phyloP scores from a whole-genome alignment of 53 echinoderm and acorn worm species.

The Mesocentrotus franciscanus region DNA sequence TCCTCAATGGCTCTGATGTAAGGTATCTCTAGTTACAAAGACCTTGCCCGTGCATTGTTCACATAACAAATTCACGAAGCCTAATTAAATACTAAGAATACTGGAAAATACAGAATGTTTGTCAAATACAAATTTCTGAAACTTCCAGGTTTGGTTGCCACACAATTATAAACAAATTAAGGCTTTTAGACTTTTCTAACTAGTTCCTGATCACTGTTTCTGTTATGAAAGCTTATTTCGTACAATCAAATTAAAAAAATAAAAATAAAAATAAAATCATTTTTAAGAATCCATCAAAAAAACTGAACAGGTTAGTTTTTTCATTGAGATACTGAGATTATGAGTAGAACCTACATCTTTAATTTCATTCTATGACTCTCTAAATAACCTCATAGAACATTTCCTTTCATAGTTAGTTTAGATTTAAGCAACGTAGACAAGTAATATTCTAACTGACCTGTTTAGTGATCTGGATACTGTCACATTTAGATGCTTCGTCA shows the following conservation, averaged over 20 bases:
- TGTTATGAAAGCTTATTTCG: no score
- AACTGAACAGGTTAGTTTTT: no score
- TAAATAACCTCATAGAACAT: not conserved
- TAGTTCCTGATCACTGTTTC: no score
- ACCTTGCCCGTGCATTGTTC: not conserved
- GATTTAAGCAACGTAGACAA: not conserved
- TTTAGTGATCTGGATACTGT: not conserved
- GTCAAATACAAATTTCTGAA: not conserved
- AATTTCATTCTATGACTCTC: no score
- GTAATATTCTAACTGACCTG: not conserved
- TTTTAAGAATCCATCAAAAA: no score
- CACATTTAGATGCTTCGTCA: conserved; percentile 55
- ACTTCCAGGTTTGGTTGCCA: not conserved
- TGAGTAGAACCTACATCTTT: no score
- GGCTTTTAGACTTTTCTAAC: no score
- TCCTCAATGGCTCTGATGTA: not conserved
- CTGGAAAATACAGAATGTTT: not conserved
- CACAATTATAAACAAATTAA: no score
- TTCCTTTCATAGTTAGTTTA: no score
- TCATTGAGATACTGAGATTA: no score
- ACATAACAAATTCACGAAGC: not conserved
- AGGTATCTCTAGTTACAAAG: not conserved
- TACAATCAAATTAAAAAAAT: no score
- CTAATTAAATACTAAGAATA: not conserved
- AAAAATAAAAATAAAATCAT: no score